A percentile compares a stretch with the other conserved stretches of the same genome.
These are phyloP conservation scores for Caenorhabditis drosophilae DNA, from an alignment of 2,888 invertebrate species.

Conservation along the genomic window DNA sequence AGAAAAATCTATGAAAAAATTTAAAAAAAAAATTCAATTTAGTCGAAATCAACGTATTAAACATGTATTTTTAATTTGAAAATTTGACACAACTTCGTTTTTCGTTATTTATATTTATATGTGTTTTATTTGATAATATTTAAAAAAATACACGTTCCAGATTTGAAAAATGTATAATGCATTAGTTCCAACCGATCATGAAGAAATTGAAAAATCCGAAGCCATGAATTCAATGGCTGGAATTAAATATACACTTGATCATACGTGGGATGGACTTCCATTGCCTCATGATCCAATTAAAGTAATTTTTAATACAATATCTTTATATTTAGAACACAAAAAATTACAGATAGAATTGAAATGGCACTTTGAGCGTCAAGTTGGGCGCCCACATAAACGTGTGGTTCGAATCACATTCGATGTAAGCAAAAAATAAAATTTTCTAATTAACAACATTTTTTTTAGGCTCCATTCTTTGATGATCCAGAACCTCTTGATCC, in stretches of 20 bases:
- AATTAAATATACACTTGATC: constrained; percentile 54
- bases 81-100: background rate
- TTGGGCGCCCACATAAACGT: constrained; percentile 65
- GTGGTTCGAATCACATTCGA: constrained; percentile 53
- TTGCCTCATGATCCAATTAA: constrained; percentile 61
- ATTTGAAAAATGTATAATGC: no score
- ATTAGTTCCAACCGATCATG: constrained; percentile 17
- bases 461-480: constrained; percentile 66
- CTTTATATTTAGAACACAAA: background rate
- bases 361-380: constrained; percentile 64
- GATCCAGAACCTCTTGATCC: constrained; percentile 64
- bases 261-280: constrained; percentile 66
- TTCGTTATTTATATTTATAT: background rate
- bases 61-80: no score
- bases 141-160: no score
- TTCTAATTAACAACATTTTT: background rate
- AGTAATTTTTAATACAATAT: constrained; percentile 10
- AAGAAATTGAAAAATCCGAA: constrained; percentile 32
- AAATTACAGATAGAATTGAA: constrained; percentile 50
- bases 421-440: constrained; percentile 11
- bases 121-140: background rate
- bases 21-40: no score
- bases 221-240: constrained; percentile 49
- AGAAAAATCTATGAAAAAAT: no score
- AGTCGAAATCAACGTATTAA: no score